These are phyloP conservation scores for Lamproptera curius DNA, from an alignment of 2,888 invertebrate species.

Conservation along the genomic window DNA sequence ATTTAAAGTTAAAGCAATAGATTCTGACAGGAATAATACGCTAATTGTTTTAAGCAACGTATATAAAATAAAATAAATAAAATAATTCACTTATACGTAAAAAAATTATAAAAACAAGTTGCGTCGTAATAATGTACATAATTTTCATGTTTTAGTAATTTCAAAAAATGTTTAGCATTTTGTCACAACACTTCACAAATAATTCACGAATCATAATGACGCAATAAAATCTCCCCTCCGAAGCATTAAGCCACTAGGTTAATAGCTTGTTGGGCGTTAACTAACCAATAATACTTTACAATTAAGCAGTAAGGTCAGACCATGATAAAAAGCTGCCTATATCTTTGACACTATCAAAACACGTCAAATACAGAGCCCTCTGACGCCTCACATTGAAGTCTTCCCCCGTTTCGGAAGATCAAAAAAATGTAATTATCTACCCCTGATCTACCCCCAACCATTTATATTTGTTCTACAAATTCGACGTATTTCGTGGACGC, in stretches of 20 bases:
- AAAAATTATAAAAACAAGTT: no score
- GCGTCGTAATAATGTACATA: no score
- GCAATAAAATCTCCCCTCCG: background rate
- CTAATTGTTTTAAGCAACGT: no score
- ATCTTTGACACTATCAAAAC: conserved; percentile 70
- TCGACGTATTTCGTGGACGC: conserved; percentile 69
- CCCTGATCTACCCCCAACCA: conserved; percentile 76
- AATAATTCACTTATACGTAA: no score
- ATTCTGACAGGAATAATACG: no score
- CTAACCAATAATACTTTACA: no score
- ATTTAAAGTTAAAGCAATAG: conserved; percentile 5
- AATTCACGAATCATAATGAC: background rate
- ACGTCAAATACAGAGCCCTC: conserved; percentile 45
- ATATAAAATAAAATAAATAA: no score
- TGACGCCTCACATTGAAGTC: conserved; percentile 45
- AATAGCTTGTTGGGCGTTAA: no score
- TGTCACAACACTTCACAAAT: no score
- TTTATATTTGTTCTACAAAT: conserved; percentile 78
- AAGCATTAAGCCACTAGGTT: background rate
- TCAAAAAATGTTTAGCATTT: no score
- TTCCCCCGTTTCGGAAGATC: conserved; percentile 67
- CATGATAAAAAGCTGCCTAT: conserved; percentile 31
- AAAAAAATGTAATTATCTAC: conserved; percentile 78
- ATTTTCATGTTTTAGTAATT: no score
- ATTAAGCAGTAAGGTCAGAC: no score